A percentile compares a stretch with the other conserved stretches of the same genome.
Evolutionary conservation across 2,113 vertebrate genomes (phyloP).

Genomic region (Sturnira hondurensis): DNA sequence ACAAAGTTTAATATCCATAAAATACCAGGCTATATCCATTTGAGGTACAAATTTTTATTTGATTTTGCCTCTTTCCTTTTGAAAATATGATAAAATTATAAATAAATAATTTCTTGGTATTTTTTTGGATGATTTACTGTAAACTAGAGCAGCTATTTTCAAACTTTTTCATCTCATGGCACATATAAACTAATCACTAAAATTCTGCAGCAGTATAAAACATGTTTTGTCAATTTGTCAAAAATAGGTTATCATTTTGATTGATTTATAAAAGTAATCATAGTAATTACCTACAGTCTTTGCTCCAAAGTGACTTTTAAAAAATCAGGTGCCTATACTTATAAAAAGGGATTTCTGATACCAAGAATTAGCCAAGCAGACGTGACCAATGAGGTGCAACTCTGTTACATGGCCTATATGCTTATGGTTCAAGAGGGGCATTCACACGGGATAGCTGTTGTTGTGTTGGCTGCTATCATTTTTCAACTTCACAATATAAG

Average conservation of each 20-base stretch:
- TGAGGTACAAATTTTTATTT: constrained; percentile 27
- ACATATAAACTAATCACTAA: background rate
- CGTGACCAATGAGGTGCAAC: background rate
- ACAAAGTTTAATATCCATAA: constrained; percentile 1
- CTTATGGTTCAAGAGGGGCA: background rate
- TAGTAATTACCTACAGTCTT: background rate
- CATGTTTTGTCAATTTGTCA: background rate
- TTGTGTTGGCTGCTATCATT: background rate
- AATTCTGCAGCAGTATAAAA: background rate
- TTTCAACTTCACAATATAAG: background rate
- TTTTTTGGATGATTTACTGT: background rate
- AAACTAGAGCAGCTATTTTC: background rate
- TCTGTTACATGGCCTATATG: background rate
- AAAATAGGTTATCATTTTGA: background rate
- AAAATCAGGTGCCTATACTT: background rate
- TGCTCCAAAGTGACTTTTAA: background rate
- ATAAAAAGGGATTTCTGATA: background rate
- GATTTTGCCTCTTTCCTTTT: constrained; percentile 25
- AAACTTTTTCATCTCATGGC: background rate
- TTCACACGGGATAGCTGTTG: background rate
- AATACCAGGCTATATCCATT: background rate
- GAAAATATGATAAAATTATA: background rate
- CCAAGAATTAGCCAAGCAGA: background rate
- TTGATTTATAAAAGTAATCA: background rate
- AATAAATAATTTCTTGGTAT: background rate